phyloP scores from a whole-genome alignment of 64 coral and sea anemone species.

The Dendrophyllia cribrosa region DNA sequence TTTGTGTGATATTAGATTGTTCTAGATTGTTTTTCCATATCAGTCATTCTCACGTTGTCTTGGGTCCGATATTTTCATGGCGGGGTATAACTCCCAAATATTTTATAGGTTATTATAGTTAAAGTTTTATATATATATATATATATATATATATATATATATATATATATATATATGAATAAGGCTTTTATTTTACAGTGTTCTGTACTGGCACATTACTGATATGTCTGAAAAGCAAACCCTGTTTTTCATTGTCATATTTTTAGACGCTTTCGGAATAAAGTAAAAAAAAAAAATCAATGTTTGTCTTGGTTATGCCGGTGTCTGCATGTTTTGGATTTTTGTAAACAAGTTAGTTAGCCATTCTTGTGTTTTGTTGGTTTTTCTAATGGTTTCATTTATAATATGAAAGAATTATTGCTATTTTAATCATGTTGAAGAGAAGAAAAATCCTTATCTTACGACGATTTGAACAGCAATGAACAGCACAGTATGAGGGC shows the following conservation, averaged over 20 bases:
- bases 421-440: no score
- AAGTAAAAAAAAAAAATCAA: not conserved
- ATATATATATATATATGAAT: not conserved
- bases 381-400: not conserved
- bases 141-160: no score
- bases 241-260: not conserved
- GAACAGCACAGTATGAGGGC: not conserved
- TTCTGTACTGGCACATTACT: not conserved
- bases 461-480: no score
- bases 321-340: not conserved
- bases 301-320: not conserved
- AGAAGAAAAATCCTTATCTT: no score
- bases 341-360: not conserved
- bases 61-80: not conserved
- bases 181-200: not conserved
- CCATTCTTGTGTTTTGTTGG: not conserved
- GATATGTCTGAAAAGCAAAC: not conserved
- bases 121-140: not conserved
- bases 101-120: not conserved
- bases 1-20: not conserved
- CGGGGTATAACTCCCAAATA: not conserved
- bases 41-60: not conserved
- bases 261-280: not conserved
- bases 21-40: not conserved
- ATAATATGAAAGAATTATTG: no score